Base-by-base conservation (phyloP, 2,888 invertebrate genomes). In the Stomorhina lunata region DNA sequence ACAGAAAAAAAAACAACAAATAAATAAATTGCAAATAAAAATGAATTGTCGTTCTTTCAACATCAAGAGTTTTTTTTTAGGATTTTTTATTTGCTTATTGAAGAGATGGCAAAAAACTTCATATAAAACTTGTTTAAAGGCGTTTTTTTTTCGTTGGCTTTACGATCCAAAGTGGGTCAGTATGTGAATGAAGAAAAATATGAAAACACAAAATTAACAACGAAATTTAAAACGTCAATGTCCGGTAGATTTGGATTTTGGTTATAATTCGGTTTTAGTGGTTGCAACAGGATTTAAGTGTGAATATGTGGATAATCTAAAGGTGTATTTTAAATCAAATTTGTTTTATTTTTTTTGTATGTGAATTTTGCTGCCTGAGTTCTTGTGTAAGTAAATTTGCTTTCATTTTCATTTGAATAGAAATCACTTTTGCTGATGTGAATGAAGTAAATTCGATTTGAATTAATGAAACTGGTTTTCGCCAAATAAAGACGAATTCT, bases 141-240 rank as follows among this genome's bases (percentile, higher is more conserved):
- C 40, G 40, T 59, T 76, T 57, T 43, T 25, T 40, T 20, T n/a
- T 27, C 27, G 45, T 45, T 12, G 2, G 15, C 6, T 22, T 76
- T 45, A 3, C 6, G 2, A 15, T 43, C 4, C 53, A 68, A 78
- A 78, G 81, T 81, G 50, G 81, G 77, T 81, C 68, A 78, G 77
- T 73, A 69, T 81, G 81, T 73, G 72, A 76, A 71, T 59, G 15
- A 57, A 48, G 12, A 20, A 9, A 27, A 57, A 63, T 55, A 32
- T 12, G 9, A 25, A 25, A 22, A 12, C 4, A 48, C 22, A 48
- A 48, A 12, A n/a, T n/a, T n/a, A n/a, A n/a, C 27, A 73, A 73
- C 17, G 32, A 75, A 75, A 37, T 20, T 57, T 4, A 68, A 77
- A 55, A 81, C 77, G 81, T 77, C 66, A 81, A 81, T 72, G 72